phyloP scores from a whole-genome alignment of 2,797 vertebrate species.

The Anabacerthia variegaticeps region DNA sequence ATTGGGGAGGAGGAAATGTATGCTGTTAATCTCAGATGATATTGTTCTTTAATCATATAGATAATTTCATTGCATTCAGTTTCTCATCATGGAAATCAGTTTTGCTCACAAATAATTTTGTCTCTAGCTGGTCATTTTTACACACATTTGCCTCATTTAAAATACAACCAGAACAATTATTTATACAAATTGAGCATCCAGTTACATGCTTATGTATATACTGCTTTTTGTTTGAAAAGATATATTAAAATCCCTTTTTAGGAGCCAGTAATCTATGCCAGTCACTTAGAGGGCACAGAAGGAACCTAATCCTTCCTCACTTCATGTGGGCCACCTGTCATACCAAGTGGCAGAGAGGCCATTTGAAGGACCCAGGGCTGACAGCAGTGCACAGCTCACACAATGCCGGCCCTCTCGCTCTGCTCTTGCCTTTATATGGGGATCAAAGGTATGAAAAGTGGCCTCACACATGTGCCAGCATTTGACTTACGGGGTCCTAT shows the following conservation, averaged over 20 bases:
- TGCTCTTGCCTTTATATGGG: slow-evolving; percentile 1
- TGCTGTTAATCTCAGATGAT: not conserved
- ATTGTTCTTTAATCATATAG: not conserved
- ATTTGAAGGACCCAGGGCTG: slow-evolving; percentile 40
- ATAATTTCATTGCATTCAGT: not conserved
- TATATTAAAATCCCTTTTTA: slow-evolving; percentile 54
- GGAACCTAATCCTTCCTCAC: slow-evolving; percentile 54
- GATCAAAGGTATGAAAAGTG: slow-evolving; percentile 56
- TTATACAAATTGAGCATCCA: slow-evolving; percentile 51
- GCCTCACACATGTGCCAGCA: slow-evolving; percentile 58
- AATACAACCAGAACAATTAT: slow-evolving; percentile 31
- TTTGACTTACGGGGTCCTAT: slow-evolving; percentile 45
- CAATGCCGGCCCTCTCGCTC: not conserved
- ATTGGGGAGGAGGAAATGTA: not conserved
- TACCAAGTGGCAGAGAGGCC: slow-evolving; percentile 30
- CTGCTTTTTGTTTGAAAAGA: slow-evolving; percentile 40
- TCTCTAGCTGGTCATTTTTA: slow-evolving; percentile 5
- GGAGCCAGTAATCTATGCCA: slow-evolving; percentile 47
- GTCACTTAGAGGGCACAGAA: slow-evolving; percentile 47
- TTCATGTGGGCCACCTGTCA: slow-evolving; percentile 48
- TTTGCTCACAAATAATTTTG: not conserved
- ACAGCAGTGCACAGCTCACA: slow-evolving; percentile 18
- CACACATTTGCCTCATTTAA: slow-evolving; percentile 8
- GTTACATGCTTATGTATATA: slow-evolving; percentile 50
- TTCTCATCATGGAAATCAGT: not conserved